A percentile compares a stretch with the other conserved stretches of the same genome.
Conservation (phyloP, 2,888 invertebrate genomes). For the Conchocele bisecta region DNA sequence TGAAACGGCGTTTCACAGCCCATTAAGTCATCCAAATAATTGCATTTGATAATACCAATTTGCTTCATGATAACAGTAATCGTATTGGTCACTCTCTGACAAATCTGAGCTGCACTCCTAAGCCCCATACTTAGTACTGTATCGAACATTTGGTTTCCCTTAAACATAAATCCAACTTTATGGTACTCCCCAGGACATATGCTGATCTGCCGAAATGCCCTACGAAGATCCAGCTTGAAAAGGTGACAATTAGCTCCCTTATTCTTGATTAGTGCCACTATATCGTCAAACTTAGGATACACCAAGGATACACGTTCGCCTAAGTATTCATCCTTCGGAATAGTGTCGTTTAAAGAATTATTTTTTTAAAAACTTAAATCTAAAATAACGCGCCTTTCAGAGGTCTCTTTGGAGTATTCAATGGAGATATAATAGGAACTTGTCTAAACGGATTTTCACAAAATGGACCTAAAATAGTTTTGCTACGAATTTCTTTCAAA, state of each 20-base stretch:
- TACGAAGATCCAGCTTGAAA: neutral
- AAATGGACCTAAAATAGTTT: too few species aligned
- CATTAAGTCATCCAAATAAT: conserved; percentile 5
- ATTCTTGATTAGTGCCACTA: neutral
- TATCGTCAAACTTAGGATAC: conserved; percentile 1
- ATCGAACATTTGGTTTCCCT: neutral
- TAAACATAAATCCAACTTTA: neutral
- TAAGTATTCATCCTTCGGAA: too few species aligned
- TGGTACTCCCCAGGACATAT: neutral
- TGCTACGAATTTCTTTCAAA: too few species aligned
- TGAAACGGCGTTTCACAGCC: neutral
- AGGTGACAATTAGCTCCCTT: neutral
- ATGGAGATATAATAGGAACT: too few species aligned
- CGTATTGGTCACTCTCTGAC: conserved; percentile 6
- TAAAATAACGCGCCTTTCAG: too few species aligned
- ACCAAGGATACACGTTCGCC: neutral
- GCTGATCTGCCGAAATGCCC: neutral
- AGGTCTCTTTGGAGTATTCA: too few species aligned
- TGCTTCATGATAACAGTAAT: neutral
- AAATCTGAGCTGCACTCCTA: neutral
- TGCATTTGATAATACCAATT: neutral
- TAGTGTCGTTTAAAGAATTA: too few species aligned
- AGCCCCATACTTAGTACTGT: conserved; percentile 1
- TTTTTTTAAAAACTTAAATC: too few species aligned
- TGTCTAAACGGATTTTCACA: too few species aligned